Evolutionary conservation across 2,888 invertebrate species (phyloP).

Genomic region (Eilema depressum): DNA sequence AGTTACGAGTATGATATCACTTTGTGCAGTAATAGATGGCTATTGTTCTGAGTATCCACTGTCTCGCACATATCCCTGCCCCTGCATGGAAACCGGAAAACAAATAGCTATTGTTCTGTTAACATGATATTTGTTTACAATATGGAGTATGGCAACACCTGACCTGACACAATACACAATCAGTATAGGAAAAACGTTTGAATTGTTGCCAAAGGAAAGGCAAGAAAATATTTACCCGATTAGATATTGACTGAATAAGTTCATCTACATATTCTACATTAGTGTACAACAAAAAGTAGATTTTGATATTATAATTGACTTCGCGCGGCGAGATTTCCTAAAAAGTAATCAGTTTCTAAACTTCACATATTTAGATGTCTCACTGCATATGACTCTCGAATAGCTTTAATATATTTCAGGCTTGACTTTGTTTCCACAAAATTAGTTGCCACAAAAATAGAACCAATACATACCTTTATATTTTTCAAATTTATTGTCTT

Average conservation of each 20-base stretch:
- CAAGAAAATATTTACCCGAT: not conserved
- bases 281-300: no score
- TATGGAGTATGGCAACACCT: not conserved
- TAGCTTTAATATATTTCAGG: no score
- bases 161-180: not conserved
- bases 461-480: no score
- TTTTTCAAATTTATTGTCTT: not conserved
- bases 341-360: no score
- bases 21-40: not conserved
- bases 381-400: no score
- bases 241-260: not conserved
- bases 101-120: not conserved
- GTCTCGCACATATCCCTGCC: not conserved
- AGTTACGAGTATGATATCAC: not conserved
- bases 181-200: no score
- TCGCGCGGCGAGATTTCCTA: no score
- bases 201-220: not conserved
- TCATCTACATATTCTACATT: no score
- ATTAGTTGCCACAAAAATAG: no score
- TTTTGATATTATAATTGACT: no score
- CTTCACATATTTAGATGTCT: no score
- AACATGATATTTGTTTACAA: slow-evolving; percentile 4
- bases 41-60: not conserved
- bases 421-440: no score
- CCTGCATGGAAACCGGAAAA: not conserved